Conservation (phyloP, 2,113 vertebrate species). For the Oplegnathus fasciatus region DNA sequence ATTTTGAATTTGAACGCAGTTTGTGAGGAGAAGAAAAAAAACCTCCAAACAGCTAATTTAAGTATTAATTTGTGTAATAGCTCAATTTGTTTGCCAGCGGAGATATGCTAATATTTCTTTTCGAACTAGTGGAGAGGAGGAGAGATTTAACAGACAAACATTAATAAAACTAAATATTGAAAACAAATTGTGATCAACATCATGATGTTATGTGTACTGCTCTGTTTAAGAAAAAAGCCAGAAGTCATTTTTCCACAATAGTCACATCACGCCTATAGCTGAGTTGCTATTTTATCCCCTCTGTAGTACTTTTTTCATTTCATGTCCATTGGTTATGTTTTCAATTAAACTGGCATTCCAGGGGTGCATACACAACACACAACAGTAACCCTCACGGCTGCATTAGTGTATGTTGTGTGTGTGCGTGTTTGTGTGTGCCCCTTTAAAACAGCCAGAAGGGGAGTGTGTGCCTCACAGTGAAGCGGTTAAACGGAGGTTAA, state of each 20-base stretch:
- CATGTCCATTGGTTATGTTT: constrained; percentile 6
- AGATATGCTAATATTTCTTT: constrained; percentile 44
- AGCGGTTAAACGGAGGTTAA: constrained; percentile 65
- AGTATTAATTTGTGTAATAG: constrained; percentile 65
- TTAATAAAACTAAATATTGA: constrained; percentile 1
- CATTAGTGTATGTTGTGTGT: constrained; percentile 16
- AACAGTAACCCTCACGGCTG: not conserved
- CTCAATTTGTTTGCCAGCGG: constrained; percentile 53
- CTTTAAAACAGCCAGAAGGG: constrained; percentile 58
- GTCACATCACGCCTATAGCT: not conserved
- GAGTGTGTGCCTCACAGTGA: constrained; percentile 42
- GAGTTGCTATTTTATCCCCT: not conserved
- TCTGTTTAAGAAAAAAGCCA: not conserved
- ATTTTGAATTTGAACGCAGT: constrained; percentile 61
- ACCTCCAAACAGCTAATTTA: constrained; percentile 59
- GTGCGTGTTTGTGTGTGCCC: not conserved
- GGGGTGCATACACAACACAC: not conserved
- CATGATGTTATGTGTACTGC: not conserved
- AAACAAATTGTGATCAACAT: constrained; percentile 6
- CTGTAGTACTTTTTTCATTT: not conserved
- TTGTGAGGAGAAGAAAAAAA: constrained; percentile 40
- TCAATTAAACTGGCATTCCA: constrained; percentile 7
- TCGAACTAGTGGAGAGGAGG: constrained; percentile 1
- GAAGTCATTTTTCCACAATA: not conserved
- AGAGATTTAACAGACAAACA: constrained; percentile 4